Percentiles rank a stretch among this genome's conserved stretches.
These are phyloP conservation scores for Microtus oregoni DNA, from an alignment of 2,113 vertebrate species.

Conservation along the genomic window DNA sequence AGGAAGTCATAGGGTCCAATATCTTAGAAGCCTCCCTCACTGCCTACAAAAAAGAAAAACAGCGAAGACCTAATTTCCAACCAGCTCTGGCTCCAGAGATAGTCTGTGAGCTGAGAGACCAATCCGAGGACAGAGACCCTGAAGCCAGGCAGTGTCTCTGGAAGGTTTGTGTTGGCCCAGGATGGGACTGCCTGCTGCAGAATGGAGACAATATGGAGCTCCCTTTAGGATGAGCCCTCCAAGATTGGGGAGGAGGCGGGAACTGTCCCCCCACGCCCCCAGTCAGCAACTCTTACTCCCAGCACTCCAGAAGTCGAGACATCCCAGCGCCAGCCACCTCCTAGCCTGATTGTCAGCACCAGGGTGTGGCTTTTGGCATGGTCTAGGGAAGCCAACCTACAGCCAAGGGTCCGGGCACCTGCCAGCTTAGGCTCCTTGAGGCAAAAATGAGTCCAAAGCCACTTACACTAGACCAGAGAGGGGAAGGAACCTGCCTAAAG, in stretches of 20 bases:
- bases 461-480: neutral
- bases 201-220: neutral
- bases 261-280: neutral
- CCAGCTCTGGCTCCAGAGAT: neutral
- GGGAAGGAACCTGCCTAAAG: constrained; percentile 13
- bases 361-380: constrained; percentile 39
- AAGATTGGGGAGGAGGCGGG: neutral
- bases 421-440: constrained; percentile 33
- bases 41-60: constrained; percentile 36
- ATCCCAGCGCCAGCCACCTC: neutral
- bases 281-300: neutral
- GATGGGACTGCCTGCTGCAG: neutral
- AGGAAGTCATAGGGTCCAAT: constrained; percentile 53
- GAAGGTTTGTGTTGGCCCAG: neutral
- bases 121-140: neutral
- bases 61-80: neutral
- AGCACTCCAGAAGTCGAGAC: neutral
- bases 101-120: neutral
- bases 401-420: constrained; percentile 55
- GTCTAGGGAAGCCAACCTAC: neutral
- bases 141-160: neutral
- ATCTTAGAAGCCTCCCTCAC: neutral
- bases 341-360: constrained; percentile 9
- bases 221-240: neutral
- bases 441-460: neutral